phyloP scores from a whole-genome alignment of 2,888 invertebrate species.

The Elmis aenea region DNA sequence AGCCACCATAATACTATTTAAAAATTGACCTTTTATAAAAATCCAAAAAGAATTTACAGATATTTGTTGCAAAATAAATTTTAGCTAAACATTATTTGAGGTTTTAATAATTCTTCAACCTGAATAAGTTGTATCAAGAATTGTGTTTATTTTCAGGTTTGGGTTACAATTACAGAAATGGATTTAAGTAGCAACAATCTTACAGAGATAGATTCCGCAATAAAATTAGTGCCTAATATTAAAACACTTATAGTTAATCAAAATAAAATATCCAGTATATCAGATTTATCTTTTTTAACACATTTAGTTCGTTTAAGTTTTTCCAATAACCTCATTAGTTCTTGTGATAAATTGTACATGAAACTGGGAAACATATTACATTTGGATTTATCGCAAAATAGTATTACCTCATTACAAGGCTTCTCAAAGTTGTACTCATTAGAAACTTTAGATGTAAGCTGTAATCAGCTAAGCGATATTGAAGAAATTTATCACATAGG shows the following conservation, averaged over 20 bases:
- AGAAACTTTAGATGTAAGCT: constrained; percentile 78
- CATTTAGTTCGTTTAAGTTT: constrained; percentile 72
- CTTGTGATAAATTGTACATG: constrained; percentile 73
- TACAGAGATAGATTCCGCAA: constrained; percentile 71
- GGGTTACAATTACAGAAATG: constrained; percentile 64
- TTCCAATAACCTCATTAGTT: constrained; percentile 69
- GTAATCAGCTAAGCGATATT: constrained; percentile 76
- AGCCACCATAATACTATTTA: too few relatives aligned
- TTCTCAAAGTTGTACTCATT: constrained; percentile 82
- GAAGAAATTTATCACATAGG: constrained; percentile 77
- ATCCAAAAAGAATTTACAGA: too few relatives aligned
- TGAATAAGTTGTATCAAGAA: too few relatives aligned
- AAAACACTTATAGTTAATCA: constrained; percentile 69
- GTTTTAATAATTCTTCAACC: too few relatives aligned
- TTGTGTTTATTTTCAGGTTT: constrained; percentile 55
- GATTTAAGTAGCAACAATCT: constrained; percentile 79
- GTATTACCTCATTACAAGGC: constrained; percentile 64
- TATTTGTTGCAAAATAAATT: too few relatives aligned
- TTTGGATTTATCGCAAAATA: constrained; percentile 81
- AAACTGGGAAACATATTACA: constrained; percentile 85
- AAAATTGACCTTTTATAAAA: too few relatives aligned
- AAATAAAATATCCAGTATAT: constrained; percentile 70
- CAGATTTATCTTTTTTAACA: constrained; percentile 73
- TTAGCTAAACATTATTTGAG: too few relatives aligned
- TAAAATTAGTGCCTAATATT: constrained; percentile 69